Conservation (phyloP, 2,888 invertebrate genomes). For the Eupithecia subumbrata region DNA sequence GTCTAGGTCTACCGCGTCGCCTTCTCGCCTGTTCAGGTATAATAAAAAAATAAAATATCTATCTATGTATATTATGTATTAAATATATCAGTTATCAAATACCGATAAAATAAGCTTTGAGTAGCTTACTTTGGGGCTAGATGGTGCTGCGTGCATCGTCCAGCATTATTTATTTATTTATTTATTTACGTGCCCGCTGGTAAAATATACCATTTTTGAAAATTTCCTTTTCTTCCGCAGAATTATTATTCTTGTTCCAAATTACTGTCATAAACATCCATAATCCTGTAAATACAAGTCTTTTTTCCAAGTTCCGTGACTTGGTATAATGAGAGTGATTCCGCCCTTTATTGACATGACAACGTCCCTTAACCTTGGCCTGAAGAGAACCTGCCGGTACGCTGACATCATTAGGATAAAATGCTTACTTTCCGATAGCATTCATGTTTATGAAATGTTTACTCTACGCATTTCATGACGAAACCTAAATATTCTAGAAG, state of each 20-base stretch:
- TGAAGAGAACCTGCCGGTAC: slow-evolving; percentile 24
- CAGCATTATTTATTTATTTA: too few species aligned
- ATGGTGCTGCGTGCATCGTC: too few species aligned
- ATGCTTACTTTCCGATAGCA: slow-evolving; percentile 2
- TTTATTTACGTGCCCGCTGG: too few species aligned
- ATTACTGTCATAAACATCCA: background rate
- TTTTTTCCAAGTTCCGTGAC: slow-evolving; percentile 9
- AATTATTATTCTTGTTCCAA: too few species aligned
- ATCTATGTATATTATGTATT: too few species aligned
- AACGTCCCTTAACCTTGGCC: slow-evolving; percentile 19
- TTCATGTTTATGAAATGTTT: background rate
- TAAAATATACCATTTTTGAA: background rate
- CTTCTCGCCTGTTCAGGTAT: too few species aligned
- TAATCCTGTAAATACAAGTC: background rate
- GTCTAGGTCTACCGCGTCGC: too few species aligned
- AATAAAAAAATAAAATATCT: too few species aligned
- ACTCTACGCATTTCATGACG: background rate
- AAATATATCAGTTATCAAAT: too few species aligned
- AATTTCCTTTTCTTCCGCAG: background rate
- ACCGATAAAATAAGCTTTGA: too few species aligned
- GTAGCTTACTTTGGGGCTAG: too few species aligned
- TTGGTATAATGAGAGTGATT: slow-evolving; percentile 6
- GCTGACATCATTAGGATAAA: slow-evolving; percentile 14
- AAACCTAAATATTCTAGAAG: background rate
- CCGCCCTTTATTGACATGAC: slow-evolving; percentile 14